Evolutionary conservation across 2,797 vertebrate species (phyloP), one percentile per base, ranked within the genome.

Genomic region (Sebastes hubbsi): DNA sequence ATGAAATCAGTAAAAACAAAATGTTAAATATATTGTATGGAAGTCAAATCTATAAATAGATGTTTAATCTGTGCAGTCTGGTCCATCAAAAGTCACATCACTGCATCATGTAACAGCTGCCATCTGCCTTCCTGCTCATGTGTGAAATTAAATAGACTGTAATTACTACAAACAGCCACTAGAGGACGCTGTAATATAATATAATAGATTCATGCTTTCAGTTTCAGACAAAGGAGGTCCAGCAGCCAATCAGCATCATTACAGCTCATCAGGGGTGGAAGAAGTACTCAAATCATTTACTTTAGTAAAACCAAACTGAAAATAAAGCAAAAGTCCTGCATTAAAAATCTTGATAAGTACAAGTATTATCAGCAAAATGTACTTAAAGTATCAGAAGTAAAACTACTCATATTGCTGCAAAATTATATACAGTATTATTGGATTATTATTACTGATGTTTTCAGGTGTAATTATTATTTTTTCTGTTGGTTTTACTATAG

Each of bases 111-210:
- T 29, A 25, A 65, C 72, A 78, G 71, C 65, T 80, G 69, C 77
- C 81, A 80, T 77, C 78, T 72, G 83, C 20, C 76, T 8, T 5
- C 38, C 46, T 46, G 29, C 1, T 7, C 7, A 0, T 4, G 20
- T 20, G 49, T 46, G 6, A 20, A 8, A 25, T 38, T 0, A 58
- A 36, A 20, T 1, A 13, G 5, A 0, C 10, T 88, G 92, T 82
- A 92, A 70, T 74, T 10, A 32, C 22, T 0, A 0, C 0, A 1
- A 5, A 0, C 1, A 0, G 12, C 81, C 92, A 89, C 91, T n/a
- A 89, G 90, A 32, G 6, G 79, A 6, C 75, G 20, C 71, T 62
- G 22, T 46, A 46, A 46, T 24, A 3, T 9, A 38, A 30, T 2
- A 59, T 5, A 24, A 42, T 2, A 72, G 16, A 81, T 73, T 1